Percentiles rank a stretch among this genome's conserved stretches.
These are phyloP conservation scores for Chaenodraco wilsoni DNA, from an alignment of 2,797 vertebrate species.

Conservation along the genomic window DNA sequence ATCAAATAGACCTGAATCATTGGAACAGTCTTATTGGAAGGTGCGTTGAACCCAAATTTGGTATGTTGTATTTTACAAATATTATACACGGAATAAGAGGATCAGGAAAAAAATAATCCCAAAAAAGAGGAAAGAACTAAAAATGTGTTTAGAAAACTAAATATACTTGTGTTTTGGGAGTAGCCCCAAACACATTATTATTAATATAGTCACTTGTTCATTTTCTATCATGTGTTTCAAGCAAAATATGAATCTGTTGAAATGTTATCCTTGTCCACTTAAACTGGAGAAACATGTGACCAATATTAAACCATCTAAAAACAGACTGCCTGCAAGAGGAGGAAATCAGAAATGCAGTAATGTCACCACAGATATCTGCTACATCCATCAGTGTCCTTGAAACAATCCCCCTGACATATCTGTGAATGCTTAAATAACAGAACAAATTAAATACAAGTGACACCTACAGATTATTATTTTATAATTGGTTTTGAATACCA, in stretches of 20 bases:
- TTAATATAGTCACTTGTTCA: neutral
- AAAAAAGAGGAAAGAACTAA: neutral
- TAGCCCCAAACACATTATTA: neutral
- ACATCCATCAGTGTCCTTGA: conserved; percentile 64
- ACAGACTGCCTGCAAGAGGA: neutral
- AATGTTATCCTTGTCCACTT: neutral
- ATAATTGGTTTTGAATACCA: conserved; percentile 75
- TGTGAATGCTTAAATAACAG: conserved; percentile 68
- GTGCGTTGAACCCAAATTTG: no score
- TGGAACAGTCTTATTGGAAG: no score
- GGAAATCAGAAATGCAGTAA: conserved; percentile 23
- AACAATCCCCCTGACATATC: conserved; percentile 72
- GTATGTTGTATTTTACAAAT: no score
- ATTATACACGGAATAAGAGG: no score
- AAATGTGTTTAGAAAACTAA: neutral
- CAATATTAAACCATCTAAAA: conserved; percentile 11
- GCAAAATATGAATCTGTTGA: neutral
- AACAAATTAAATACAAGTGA: conserved; percentile 73
- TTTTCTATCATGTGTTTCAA: neutral
- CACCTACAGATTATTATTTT: conserved; percentile 69
- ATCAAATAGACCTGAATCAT: no score
- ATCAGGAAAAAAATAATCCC: no score
- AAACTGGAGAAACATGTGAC: neutral
- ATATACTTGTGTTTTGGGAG: neutral
- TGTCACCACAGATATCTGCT: conserved; percentile 19